Evolutionary conservation across 2,797 vertebrate species (phyloP).

Genomic region (Eleutherodactylus coqui): DNA sequence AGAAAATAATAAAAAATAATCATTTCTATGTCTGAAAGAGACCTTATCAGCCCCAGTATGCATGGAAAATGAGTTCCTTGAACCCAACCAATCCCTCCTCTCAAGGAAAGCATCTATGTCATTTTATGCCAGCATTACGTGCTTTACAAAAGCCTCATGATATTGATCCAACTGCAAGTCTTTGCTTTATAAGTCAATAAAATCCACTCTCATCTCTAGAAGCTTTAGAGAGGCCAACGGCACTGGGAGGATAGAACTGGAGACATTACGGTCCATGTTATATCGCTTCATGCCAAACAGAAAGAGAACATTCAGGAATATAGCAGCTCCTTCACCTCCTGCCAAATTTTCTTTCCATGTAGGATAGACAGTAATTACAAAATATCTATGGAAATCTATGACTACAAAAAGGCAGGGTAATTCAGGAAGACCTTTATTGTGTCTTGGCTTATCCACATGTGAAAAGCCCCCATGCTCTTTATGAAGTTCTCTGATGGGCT

Average conservation of each 20-base stretch:
- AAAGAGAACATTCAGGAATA: background rate
- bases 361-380: background rate
- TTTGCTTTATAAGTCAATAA: conserved; percentile 71
- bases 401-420: no score
- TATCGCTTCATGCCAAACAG: conserved; percentile 51
- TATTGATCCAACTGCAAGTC: conserved; percentile 66
- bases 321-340: background rate
- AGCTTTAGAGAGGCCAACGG: conserved; percentile 55
- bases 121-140: conserved; percentile 66
- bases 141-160: conserved; percentile 68
- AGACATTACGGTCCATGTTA: conserved; percentile 60
- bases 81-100: conserved; percentile 28
- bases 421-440: background rate
- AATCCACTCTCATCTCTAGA: conserved; percentile 66
- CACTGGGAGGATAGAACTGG: conserved; percentile 44
- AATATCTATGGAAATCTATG: background rate
- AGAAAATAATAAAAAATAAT: conserved; percentile 52
- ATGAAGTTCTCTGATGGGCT: background rate
- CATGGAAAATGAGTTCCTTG: conserved; percentile 54
- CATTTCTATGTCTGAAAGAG: conserved; percentile 37
- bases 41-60: conserved; percentile 44
- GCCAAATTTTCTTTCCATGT: background rate
- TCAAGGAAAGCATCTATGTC: background rate
- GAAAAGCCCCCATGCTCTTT: no score
- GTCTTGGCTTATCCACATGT: background rate